Conservation (phyloP, 2,888 invertebrate genomes). For the Elysia crispata region DNA sequence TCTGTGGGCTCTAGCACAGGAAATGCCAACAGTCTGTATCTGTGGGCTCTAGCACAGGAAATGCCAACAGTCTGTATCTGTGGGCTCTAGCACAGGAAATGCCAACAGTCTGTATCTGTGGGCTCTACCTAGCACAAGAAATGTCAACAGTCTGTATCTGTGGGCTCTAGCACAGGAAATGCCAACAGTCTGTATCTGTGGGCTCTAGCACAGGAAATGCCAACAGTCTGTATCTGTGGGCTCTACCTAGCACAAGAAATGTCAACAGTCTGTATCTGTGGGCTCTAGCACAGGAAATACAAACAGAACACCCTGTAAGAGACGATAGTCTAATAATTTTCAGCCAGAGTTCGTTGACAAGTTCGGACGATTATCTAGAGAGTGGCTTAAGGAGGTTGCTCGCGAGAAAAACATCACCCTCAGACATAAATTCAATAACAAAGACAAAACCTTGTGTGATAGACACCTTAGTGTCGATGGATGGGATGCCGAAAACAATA, state of each 20-base stretch:
- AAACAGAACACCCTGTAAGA: constrained; percentile 24
- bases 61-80: constrained; percentile 49
- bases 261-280: constrained; percentile 49
- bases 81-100: constrained; percentile 39
- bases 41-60: constrained; percentile 38
- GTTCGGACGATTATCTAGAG: background rate
- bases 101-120: constrained; percentile 49
- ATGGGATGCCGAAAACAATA: background rate
- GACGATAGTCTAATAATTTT: background rate
- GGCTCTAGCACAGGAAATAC: constrained; percentile 43
- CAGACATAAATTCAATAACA: constrained; percentile 20
- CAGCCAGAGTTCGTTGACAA: background rate
- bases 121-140: constrained; percentile 33
- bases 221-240: constrained; percentile 48
- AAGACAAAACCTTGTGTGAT: background rate
- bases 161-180: constrained; percentile 39
- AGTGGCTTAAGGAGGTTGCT: constrained; percentile 11
- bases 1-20: constrained; percentile 38
- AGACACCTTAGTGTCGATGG: constrained; percentile 18
- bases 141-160: constrained; percentile 49
- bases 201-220: constrained; percentile 41
- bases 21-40: constrained; percentile 48
- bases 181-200: constrained; percentile 49
- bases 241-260: constrained; percentile 36
- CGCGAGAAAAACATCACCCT: background rate